Conservation (phyloP, 2,888 invertebrate species). For the Lithosia quadra region DNA sequence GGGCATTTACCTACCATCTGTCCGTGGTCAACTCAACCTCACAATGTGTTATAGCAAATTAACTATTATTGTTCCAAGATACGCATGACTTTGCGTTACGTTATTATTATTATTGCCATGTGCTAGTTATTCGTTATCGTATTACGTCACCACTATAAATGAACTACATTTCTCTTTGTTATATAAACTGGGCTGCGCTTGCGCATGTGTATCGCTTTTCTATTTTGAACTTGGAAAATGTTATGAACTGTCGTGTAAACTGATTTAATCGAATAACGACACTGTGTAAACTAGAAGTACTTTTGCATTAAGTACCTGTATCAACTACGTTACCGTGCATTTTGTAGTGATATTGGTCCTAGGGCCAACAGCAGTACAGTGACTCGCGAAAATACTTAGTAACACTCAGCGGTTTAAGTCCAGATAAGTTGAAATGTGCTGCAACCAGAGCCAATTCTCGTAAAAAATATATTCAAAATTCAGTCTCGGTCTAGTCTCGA, state of each 20-base stretch:
- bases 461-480: too few relatives aligned
- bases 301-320: too few relatives aligned
- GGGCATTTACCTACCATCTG: background rate
- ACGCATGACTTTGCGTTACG: constrained; percentile 20
- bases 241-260: background rate
- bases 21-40: constrained; percentile 9
- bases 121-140: constrained; percentile 17
- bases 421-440: too few relatives aligned
- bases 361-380: too few relatives aligned
- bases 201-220: background rate
- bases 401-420: too few relatives aligned
- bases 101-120: constrained; percentile 23
- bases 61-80: constrained; percentile 21
- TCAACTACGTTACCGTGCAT: too few relatives aligned
- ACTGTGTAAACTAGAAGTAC: background rate
- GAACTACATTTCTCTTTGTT: constrained; percentile 22
- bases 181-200: constrained; percentile 13
- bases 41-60: constrained; percentile 11
- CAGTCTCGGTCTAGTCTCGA: too few relatives aligned
- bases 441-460: too few relatives aligned
- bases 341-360: too few relatives aligned
- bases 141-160: constrained; percentile 14
- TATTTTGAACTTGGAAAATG: constrained; percentile 6
- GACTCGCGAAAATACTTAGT: too few relatives aligned
- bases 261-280: background rate